Percentiles rank a stretch among this genome's conserved stretches.
Evolutionary conservation across 2,888 invertebrate genomes (phyloP).

Genomic region (Macrosoma leucophasiata): DNA sequence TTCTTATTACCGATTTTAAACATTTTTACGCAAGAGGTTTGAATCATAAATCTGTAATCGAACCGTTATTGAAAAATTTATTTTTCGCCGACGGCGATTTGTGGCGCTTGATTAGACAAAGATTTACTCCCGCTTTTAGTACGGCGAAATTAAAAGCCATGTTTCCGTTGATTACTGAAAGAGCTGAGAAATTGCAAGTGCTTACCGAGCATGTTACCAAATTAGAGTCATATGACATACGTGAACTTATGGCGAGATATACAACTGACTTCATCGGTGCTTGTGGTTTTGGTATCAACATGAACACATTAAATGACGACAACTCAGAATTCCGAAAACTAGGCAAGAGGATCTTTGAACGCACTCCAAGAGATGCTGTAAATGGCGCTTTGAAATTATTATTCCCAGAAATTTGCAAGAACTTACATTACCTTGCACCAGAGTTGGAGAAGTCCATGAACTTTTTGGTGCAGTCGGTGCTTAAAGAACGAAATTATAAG

Average conservation of each 20-base stretch:
- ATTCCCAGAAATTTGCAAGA: slow-evolving; percentile 52
- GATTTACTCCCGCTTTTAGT: slow-evolving; percentile 59
- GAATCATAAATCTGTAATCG: slow-evolving; percentile 46
- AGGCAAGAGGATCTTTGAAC: slow-evolving; percentile 53
- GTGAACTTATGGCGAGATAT: slow-evolving; percentile 62
- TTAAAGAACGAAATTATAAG: slow-evolving; percentile 47
- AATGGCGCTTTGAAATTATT: slow-evolving; percentile 42
- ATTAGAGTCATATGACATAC: slow-evolving; percentile 46
- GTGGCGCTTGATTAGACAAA: slow-evolving; percentile 55
- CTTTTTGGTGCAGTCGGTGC: slow-evolving; percentile 41
- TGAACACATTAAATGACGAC: slow-evolving; percentile 51
- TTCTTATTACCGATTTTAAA: slow-evolving; percentile 52
- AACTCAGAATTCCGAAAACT: slow-evolving; percentile 56
- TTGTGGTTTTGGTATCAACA: slow-evolving; percentile 60
- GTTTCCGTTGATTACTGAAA: slow-evolving; percentile 58
- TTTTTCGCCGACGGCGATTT: slow-evolving; percentile 61
- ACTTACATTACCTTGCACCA: slow-evolving; percentile 42
- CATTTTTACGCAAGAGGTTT: slow-evolving; percentile 53
- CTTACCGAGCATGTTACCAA: slow-evolving; percentile 43
- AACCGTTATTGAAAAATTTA: slow-evolving; percentile 55
- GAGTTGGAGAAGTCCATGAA: slow-evolving; percentile 46
- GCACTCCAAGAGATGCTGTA: slow-evolving; percentile 42
- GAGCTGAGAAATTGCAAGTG: slow-evolving; percentile 51
- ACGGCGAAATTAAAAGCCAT: slow-evolving; percentile 59
- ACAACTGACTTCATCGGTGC: slow-evolving; percentile 64